Evolutionary conservation across 2,113 vertebrate genomes (phyloP), one percentile per base, ranked within the genome.

Genomic region (Dipodomys spectabilis): DNA sequence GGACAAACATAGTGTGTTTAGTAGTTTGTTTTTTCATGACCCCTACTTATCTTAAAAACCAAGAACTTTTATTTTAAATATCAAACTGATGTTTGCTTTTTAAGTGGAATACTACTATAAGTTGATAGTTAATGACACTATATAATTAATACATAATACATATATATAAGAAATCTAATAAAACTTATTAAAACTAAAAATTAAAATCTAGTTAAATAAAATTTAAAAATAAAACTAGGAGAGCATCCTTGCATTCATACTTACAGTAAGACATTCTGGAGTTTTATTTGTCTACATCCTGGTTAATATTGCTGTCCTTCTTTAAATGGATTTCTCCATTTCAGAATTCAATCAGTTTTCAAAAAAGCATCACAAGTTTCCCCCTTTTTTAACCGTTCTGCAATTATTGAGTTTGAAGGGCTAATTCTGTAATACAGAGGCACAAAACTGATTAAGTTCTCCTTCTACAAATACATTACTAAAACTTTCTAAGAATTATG

Each of bases 401-500:
- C 49, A 87, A 94, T 94, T 82, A 49, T 68, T 44, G 62, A 79
- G 64, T 32, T 2, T 65, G 10, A 65, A 79, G 25, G 30, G 74
- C 75, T 73, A 82, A 90, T 90, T 92, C 87, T 65, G 15, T 64
- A 71, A 73, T 67, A 86, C 23, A 81, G 69, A 96, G 93, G 69
- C 78, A 91, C 53, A 57, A 57, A 98, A 98, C 97, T 98, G 97
- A 97, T 98, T 93, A 98, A 97, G 96, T 98, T 98, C 97, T 97
- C 77, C 92, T 72, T 97, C 96, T 96, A 93, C 96, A 97, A 98
- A 98, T 97, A 98, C 97, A 99, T 98, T 98, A 98, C 97, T 95
- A 89, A 98, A 98, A 98, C 87, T 60, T 75, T 53, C 53, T 86
- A n/a, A 77, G 64, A 91, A 82, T 86, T 79, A 82, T 86, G 65